Evolutionary conservation across 2,888 invertebrate species (phyloP).

Genomic region (Antheraea assamensis): DNA sequence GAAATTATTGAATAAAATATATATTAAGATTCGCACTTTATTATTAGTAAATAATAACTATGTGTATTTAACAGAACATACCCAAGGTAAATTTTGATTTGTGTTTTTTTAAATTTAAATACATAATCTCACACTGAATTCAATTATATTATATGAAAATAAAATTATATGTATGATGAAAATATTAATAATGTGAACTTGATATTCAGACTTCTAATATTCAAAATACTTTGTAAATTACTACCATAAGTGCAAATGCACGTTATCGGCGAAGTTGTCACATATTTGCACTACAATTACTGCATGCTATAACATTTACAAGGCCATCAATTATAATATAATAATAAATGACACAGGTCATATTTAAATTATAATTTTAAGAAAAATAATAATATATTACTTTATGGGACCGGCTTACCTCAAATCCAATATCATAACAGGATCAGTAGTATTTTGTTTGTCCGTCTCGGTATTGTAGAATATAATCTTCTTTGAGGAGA

Average conservation of each 20-base stretch:
- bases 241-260: not conserved
- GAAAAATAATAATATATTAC: not conserved
- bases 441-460: slow-evolving; percentile 96
- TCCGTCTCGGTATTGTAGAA: slow-evolving; percentile 98
- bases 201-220: not conserved
- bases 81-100: no score
- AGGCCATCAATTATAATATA: no score
- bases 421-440: slow-evolving; percentile 96
- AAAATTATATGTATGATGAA: not conserved
- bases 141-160: not conserved
- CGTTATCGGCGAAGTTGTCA: not conserved
- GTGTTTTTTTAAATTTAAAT: no score
- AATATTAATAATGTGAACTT: not conserved
- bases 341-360: not conserved
- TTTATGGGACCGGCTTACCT: slow-evolving; percentile 82
- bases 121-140: not conserved
- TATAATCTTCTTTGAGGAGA: slow-evolving; percentile 97
- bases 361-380: not conserved
- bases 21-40: no score
- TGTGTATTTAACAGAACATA: no score
- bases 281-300: not conserved
- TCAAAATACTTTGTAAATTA: not conserved
- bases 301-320: not conserved
- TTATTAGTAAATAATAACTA: no score
- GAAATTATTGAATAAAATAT: no score